phyloP scores from a whole-genome alignment of 2,888 invertebrate genomes.

The Trissoscelio sp. region DNA sequence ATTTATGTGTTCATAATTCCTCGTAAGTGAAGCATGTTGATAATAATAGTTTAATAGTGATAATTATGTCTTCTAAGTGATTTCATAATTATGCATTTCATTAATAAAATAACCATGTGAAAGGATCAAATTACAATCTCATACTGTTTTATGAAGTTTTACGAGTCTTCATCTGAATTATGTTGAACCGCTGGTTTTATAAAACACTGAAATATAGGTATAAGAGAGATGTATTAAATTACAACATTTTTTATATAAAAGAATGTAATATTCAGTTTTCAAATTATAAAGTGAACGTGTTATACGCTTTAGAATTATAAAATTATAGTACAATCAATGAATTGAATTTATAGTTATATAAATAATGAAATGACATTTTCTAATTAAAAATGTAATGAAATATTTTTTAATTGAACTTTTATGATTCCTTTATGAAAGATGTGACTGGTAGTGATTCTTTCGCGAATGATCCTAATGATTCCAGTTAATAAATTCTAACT shows the following conservation, averaged over 20 bases:
- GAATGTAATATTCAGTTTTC: not conserved
- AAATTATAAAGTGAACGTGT: not conserved
- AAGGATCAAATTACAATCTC: conserved; percentile 1
- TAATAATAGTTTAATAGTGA: conserved; percentile 58
- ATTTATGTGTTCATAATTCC: conserved; percentile 60
- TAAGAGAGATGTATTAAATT: not conserved
- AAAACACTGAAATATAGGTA: no score
- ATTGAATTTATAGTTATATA: no score
- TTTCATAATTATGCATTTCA: conserved; percentile 50
- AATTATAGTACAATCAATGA: no score
- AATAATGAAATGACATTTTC: no score
- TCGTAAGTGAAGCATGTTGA: conserved; percentile 44
- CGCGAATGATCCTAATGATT: no score
- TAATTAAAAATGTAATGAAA: no score
- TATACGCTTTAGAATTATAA: not conserved
- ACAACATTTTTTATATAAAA: not conserved
- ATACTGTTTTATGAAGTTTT: conserved; percentile 11
- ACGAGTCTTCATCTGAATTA: not conserved
- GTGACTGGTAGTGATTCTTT: no score
- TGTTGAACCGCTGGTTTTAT: not conserved
- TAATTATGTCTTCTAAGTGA: conserved; percentile 55
- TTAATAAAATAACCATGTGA: conserved; percentile 39
- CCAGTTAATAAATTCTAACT: no score
- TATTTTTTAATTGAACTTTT: no score
- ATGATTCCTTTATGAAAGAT: no score